phyloP scores from a whole-genome alignment of 2,113 vertebrate genomes.

The Rostratula benghalensis region DNA sequence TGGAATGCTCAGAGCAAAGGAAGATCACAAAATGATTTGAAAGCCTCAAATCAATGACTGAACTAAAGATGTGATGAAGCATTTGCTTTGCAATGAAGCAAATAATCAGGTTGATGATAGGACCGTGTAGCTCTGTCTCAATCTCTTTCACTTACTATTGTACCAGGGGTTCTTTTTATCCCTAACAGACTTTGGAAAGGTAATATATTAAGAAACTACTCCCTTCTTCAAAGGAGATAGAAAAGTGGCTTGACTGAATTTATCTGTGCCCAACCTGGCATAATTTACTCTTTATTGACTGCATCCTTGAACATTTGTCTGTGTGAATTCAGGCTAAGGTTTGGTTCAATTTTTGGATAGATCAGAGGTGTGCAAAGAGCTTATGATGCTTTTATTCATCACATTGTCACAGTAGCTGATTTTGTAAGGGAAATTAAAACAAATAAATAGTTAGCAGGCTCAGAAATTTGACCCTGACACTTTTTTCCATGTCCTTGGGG shows the following conservation, averaged over 20 bases:
- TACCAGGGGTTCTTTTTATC: background rate
- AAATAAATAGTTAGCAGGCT: background rate
- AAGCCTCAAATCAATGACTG: slow-evolving; percentile 44
- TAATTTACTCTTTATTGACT: background rate
- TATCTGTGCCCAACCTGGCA: background rate
- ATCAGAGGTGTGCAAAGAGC: background rate
- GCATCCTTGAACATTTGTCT: background rate
- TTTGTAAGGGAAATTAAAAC: background rate
- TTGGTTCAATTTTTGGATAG: background rate
- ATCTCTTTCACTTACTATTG: background rate
- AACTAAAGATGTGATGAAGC: slow-evolving; percentile 26
- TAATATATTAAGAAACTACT: background rate
- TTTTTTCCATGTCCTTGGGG: background rate
- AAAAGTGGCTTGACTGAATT: background rate
- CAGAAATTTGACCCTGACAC: background rate
- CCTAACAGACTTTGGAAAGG: slow-evolving; percentile 1
- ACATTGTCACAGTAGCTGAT: background rate
- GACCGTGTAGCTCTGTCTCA: background rate
- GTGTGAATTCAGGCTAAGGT: background rate
- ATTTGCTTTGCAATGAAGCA: slow-evolving; percentile 36
- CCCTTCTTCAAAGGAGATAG: background rate
- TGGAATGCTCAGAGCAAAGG: slow-evolving; percentile 14
- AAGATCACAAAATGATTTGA: slow-evolving; percentile 51
- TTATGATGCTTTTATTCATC: background rate
- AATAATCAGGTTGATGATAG: slow-evolving; percentile 41